Evolutionary conservation across 2,797 vertebrate species (phyloP), one percentile per base, ranked within the genome.

Genomic region (Ispidina lecontei): DNA sequence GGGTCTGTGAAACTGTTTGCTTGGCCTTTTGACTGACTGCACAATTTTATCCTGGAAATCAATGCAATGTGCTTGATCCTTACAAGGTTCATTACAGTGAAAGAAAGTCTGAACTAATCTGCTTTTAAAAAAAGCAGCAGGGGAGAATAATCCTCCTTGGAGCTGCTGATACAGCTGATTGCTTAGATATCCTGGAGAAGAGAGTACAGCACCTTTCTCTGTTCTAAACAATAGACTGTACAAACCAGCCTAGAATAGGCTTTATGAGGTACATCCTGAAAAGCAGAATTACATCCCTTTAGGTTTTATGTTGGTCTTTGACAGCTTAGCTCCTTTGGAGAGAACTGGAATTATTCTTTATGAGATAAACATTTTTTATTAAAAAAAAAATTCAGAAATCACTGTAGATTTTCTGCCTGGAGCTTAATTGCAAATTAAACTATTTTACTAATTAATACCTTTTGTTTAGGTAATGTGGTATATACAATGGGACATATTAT

Each of bases 61-160:
- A 93, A 82, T 95, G 84, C 81, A 63, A 10, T 71, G 72, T 90
- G 90, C 84, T 94, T 95, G 91, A 96, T 95, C 76, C 90, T 92
- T 90, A 72, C 41, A 92, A 94, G 81, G 58, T 96, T 95, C 62
- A 86, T 92, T 93, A 96, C 93, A 94, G 70, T 93, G 95, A 97
- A 97, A 97, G 94, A 98, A 97, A 95, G 96, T 97, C 96, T 95
- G 92, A 97, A 98, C 96, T 97, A 97, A 98, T 98, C 96, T 98
- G 91, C 92, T 97, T 96, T 97, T 93, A 86, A 94, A 69, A 95
- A 95, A 93, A 91, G 81, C 83, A 84, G 70, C 49, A 79, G 89
- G 84, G 78, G 89, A 96, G 88, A 92, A 60, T 93, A 93, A 91
- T 93, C 60, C 52, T 87, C 58, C 89, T 87, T 55, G 81, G 58